A percentile compares a stretch with the other conserved stretches of the same genome.
Conservation (phyloP, 2,888 invertebrate species). For the Tipula helvola region DNA sequence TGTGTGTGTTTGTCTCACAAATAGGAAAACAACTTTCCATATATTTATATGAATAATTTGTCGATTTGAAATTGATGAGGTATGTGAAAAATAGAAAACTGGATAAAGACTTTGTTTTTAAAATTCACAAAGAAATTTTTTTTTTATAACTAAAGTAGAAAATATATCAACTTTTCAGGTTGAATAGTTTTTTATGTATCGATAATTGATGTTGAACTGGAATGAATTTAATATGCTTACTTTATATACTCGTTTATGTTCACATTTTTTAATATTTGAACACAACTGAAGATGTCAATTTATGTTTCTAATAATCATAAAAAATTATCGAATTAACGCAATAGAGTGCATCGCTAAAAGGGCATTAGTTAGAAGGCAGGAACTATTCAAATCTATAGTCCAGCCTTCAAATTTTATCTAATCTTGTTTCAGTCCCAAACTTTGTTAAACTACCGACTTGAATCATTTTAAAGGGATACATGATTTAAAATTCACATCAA, state of each 20-base stretch:
- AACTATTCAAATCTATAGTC: no score
- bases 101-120: not conserved
- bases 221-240: not conserved
- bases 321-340: not conserved
- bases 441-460: no score
- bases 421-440: no score
- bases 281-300: not conserved
- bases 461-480: no score
- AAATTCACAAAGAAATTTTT: not conserved
- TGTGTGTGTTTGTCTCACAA: not conserved
- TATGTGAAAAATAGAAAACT: not conserved
- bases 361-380: not conserved
- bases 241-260: no score
- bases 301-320: not conserved
- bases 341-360: not conserved
- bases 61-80: constrained; percentile 4
- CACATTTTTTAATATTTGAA: not conserved
- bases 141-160: not conserved
- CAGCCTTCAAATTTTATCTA: no score
- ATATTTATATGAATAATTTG: not conserved
- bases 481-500: no score
- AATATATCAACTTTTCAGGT: not conserved
- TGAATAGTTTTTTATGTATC: not conserved
- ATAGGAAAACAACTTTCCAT: not conserved
- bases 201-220: not conserved